Evolutionary conservation across 2,113 vertebrate species (phyloP).

Genomic region (Alligator sinensis): DNA sequence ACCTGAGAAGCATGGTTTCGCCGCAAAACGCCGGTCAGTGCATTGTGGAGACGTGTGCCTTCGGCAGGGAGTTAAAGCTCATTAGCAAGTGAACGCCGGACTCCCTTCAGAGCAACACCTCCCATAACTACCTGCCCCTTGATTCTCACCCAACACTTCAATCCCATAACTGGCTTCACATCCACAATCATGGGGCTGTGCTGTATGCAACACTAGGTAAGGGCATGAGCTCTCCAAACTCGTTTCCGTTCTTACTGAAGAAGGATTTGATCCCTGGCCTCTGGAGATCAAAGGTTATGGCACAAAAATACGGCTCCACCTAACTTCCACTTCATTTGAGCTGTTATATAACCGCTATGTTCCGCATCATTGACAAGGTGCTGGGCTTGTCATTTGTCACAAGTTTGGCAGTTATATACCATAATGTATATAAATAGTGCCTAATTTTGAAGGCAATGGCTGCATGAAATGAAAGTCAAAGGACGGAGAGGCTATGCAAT

Average conservation of each 20-base stretch:
- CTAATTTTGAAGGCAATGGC: constrained; percentile 40
- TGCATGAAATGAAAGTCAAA: constrained; percentile 39
- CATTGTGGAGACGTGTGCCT: not conserved
- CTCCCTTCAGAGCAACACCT: not conserved
- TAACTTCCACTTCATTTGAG: constrained; percentile 56
- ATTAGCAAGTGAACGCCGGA: fast-evolving
- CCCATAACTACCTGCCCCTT: not conserved
- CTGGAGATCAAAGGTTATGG: not conserved
- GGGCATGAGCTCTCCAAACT: not conserved
- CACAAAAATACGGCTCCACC: not conserved
- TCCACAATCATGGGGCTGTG: not conserved
- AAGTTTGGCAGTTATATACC: constrained; percentile 44
- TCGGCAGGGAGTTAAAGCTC: not conserved
- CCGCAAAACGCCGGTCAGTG: no score
- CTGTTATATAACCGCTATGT: constrained; percentile 59
- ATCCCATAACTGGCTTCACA: not conserved
- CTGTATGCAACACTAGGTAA: no score
- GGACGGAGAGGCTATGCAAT: not conserved
- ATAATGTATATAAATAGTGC: constrained; percentile 36
- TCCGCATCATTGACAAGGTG: constrained; percentile 59
- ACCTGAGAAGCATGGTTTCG: not conserved
- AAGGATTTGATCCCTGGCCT: constrained; percentile 39
- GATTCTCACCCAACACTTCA: not conserved
- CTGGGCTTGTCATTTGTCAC: constrained; percentile 50
- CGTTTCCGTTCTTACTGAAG: not conserved